phyloP scores from a whole-genome alignment of 2,797 vertebrate species.

The Sebastolobus alascanus region DNA sequence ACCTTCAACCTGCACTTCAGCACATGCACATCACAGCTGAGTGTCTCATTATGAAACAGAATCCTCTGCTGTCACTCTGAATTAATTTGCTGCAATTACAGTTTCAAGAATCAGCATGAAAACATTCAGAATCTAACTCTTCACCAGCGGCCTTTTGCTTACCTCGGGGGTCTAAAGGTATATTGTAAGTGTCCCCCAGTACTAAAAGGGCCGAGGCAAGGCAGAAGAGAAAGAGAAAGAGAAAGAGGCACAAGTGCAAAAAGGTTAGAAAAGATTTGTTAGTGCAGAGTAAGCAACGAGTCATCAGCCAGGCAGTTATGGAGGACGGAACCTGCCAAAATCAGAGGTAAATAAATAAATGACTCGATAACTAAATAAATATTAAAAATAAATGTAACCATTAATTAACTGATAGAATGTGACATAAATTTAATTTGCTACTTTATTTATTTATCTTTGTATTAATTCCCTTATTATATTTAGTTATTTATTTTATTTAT shows the following conservation, averaged over 20 bases:
- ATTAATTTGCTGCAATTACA: not conserved
- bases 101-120: not conserved
- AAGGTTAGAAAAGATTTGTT: slow-evolving; percentile 90
- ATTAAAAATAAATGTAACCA: too few species aligned
- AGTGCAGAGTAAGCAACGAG: slow-evolving; percentile 82
- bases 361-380: too few species aligned
- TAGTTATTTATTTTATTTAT: too few species aligned
- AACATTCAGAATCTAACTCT: not conserved
- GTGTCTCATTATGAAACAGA: not conserved
- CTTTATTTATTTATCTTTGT: too few species aligned
- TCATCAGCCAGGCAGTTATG: slow-evolving; percentile 63
- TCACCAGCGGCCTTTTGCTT: slow-evolving; percentile 80
- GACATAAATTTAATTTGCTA: too few species aligned
- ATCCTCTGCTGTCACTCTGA: not conserved
- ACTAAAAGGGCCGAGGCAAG: slow-evolving; percentile 92
- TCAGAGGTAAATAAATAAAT: too few species aligned
- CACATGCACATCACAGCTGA: slow-evolving; percentile 1
- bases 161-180: slow-evolving; percentile 99
- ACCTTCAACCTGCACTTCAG: slow-evolving; percentile 13
- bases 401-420: too few species aligned
- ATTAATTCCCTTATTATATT: too few species aligned
- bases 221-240: slow-evolving; percentile 83
- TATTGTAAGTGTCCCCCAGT: slow-evolving; percentile 99
- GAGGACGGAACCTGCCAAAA: too few species aligned
- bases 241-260: slow-evolving; percentile 87